phyloP scores from a whole-genome alignment of 2,113 vertebrate genomes.

The Amblyornis subalaris region DNA sequence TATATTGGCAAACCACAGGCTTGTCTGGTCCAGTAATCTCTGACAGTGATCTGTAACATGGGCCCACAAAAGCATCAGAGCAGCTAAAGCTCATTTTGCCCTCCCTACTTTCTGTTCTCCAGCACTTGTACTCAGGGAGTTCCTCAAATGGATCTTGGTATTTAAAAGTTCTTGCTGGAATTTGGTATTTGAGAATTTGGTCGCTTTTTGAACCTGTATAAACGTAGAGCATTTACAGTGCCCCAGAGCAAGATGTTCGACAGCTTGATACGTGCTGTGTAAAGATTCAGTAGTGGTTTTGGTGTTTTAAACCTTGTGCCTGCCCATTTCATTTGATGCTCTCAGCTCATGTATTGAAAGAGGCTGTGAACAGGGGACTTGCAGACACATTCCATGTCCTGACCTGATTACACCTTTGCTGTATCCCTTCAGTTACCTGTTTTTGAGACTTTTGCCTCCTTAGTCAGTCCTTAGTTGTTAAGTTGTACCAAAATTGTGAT shows the following conservation, averaged over 20 bases:
- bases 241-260: neutral
- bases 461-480: neutral
- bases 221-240: neutral
- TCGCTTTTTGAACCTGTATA: neutral
- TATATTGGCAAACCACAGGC: neutral
- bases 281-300: neutral
- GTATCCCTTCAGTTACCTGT: neutral
- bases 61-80: neutral
- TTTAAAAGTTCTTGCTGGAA: neutral
- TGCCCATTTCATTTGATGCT: neutral
- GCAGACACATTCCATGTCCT: neutral
- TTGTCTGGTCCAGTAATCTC: neutral
- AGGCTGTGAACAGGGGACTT: neutral
- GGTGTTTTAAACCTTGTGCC: neutral
- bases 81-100: neutral
- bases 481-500: neutral
- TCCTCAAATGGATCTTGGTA: neutral
- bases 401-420: neutral
- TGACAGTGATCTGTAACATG: accelerated
- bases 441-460: neutral
- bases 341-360: neutral
- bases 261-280: accelerated
- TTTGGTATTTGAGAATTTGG: neutral
- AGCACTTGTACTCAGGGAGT: neutral
- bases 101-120: accelerated